Evolutionary conservation across 2,113 vertebrate species (phyloP), one percentile per base, ranked within the genome.

Genomic region (Apteryx owenii): DNA sequence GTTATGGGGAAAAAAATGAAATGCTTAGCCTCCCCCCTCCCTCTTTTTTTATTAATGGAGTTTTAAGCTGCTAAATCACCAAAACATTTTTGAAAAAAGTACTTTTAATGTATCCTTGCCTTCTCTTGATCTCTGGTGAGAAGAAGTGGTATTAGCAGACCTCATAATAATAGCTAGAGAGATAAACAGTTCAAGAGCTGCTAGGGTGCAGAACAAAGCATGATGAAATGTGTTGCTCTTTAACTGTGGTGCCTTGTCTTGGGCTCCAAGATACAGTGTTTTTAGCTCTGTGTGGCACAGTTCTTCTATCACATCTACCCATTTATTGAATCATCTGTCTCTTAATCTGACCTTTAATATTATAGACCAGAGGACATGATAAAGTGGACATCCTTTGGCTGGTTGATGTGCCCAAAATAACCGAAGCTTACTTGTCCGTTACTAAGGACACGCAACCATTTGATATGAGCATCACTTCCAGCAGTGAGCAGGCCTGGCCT

Each of bases 1-100:
- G 31, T 69, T 69, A 8, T 14, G 9, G 38, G 38, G 31, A 33
- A 46, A 50, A 50, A 69, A 92, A 73, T 36, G 23, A 71, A 91
- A 75, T 25, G 21, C 25, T 8, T 23, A 62, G 28, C 19, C 36
- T 61, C 2, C 8, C 2, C 3, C 5, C 12, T 69, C 6, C 7
- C 23, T 71, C 86, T 56, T 64, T 19, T 25, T 61, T 61, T 22
- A 36, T 70, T 42, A 76, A 22, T 77, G 33, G 7, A 40, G 42
- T n/a, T 92, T 78, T 81, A 60, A 51, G 68, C 25, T 91, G 58
- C 40, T 61, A 84, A 94, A 95, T 14, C 16, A 33, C 26, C 53
- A 2, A 61, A 28, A 3, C 80, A 3, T 51, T 58, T 53, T 36
- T 54, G 2, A 23, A 82, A 8, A 73, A 75, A 58, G 3, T 44